phyloP scores from a whole-genome alignment of 2,113 vertebrate species.

The Brienomyrus longianalis region DNA sequence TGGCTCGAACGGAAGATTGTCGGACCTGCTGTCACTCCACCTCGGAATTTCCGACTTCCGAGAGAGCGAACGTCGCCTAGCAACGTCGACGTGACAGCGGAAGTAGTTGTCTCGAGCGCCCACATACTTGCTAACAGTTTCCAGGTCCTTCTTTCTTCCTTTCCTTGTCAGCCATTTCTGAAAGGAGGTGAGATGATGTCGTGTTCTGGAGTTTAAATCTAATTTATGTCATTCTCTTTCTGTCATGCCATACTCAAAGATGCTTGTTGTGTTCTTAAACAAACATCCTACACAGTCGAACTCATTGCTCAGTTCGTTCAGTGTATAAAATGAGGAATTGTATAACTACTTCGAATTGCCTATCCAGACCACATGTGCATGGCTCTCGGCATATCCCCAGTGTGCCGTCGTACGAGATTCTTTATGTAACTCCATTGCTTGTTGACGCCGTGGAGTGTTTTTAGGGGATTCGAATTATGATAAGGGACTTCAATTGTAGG shows the following conservation, averaged over 20 bases:
- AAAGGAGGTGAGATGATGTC: background rate
- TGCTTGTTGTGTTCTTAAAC: background rate
- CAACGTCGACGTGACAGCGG: background rate
- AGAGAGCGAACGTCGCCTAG: background rate
- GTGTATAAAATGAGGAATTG: background rate
- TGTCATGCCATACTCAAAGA: background rate
- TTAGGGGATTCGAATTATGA: background rate
- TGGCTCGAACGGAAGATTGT: no score
- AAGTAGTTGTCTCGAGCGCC: background rate
- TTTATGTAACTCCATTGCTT: background rate
- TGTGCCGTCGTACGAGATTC: background rate
- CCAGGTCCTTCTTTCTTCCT: background rate
- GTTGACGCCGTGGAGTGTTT: background rate
- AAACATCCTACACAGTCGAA: background rate
- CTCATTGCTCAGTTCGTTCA: background rate
- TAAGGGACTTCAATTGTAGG: background rate
- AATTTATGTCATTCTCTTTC: background rate
- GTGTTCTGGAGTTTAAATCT: background rate
- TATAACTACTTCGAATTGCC: background rate
- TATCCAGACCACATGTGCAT: background rate
- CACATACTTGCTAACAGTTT: background rate
- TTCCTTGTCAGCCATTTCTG: slow-evolving; percentile 27
- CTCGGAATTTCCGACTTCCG: no score
- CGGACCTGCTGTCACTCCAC: no score
- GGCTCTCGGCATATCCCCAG: background rate